These are phyloP conservation scores for Eupithecia abbreviata DNA, from an alignment of 2,888 invertebrate species.

Conservation along the genomic window DNA sequence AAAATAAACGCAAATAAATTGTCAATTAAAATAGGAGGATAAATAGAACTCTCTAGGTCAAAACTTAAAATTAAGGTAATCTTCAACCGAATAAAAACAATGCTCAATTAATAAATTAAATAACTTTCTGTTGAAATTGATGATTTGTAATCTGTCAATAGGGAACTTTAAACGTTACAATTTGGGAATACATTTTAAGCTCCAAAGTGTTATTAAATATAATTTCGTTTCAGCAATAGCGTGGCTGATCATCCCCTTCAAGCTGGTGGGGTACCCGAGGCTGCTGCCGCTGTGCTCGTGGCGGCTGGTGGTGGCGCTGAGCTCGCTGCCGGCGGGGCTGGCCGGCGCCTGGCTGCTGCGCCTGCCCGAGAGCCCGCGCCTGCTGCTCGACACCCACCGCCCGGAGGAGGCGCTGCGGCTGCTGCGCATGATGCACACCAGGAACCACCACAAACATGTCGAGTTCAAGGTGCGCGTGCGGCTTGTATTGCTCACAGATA, in stretches of 20 bases:
- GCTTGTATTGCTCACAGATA: neutral
- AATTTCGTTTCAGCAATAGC: constrained; percentile 80
- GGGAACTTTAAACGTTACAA: no score
- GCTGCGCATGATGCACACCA: constrained; percentile 81
- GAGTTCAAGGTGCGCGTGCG: constrained; percentile 78
- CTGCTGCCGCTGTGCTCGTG: constrained; percentile 86
- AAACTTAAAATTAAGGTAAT: no score
- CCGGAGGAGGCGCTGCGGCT: constrained; percentile 83
- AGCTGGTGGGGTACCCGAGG: constrained; percentile 55
- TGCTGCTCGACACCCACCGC: constrained; percentile 84
- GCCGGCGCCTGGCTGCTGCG: constrained; percentile 83
- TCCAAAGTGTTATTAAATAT: neutral
- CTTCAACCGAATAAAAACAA: no score
- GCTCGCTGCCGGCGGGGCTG: constrained; percentile 85
- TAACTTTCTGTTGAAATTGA: no score
- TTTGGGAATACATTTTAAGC: neutral
- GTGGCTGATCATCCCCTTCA: constrained; percentile 86
- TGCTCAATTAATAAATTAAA: no score
- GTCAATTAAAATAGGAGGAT: no score
- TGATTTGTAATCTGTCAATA: neutral
- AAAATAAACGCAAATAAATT: no score
- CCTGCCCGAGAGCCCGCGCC: constrained; percentile 89
- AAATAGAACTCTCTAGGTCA: no score
- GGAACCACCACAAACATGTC: constrained; percentile 75
- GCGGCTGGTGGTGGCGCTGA: constrained; percentile 87